Conservation (phyloP, 2,888 invertebrate genomes). For the Ormyrus labotus region DNA sequence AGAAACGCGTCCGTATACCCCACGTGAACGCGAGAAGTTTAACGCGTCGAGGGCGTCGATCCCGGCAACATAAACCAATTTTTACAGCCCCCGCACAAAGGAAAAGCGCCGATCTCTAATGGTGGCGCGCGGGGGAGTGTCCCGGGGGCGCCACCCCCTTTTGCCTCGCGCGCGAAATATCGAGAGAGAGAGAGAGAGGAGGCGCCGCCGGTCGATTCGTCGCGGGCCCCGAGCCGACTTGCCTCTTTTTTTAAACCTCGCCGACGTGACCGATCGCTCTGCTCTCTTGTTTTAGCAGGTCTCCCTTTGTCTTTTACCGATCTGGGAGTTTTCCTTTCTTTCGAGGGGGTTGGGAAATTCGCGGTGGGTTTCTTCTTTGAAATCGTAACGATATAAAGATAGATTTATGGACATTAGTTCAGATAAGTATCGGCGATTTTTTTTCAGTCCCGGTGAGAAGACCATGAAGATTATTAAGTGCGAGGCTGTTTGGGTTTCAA, state of each 20-base stretch:
- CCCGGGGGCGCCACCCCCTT: constrained; percentile 11
- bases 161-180: too few species aligned
- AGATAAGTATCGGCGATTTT: too few species aligned
- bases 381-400: constrained; percentile 24
- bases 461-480: constrained; percentile 6
- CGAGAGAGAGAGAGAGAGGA: neutral
- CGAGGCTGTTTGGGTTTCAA: neutral
- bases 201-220: constrained; percentile 17
- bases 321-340: neutral
- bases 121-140: constrained; percentile 12
- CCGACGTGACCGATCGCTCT: constrained; percentile 29
- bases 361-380: constrained; percentile 7
- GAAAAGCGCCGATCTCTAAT: neutral
- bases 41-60: constrained; percentile 1
- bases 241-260: neutral
- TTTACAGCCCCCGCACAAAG: neutral
- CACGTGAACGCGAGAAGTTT: neutral
- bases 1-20: too few species aligned
- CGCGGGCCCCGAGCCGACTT: neutral
- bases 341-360: constrained; percentile 13
- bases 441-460: too few species aligned
- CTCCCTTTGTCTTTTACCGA: neutral
- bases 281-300: neutral
- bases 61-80: neutral
- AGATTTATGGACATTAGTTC: constrained; percentile 34